Base-by-base conservation (phyloP, 2,888 invertebrate genomes). In the Pyralis farinalis region DNA sequence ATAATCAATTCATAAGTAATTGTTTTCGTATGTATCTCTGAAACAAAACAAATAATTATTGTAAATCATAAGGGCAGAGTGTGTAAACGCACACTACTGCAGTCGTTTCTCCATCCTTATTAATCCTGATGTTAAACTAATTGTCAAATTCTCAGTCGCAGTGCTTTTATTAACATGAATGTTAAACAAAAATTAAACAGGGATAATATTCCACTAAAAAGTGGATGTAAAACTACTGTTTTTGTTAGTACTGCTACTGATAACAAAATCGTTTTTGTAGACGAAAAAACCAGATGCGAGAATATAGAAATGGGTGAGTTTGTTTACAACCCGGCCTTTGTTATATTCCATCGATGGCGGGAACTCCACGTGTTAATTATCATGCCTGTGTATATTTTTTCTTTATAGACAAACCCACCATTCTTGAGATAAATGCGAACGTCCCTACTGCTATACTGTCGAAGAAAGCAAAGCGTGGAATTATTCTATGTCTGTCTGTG, bases 191-290 rank as follows among this genome's bases (percentile, higher is more conserved):
- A 80, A 77, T 73, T 83, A 52, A 71, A 80, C n/a, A 67, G 77
- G 50, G 87, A 87, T 58, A 86, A 82, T 41, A 75, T 82, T 35
- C 87, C 87, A 21, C 67, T 87, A 42, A 85, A 85, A 54, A 64
- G 82, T 27, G 37, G 81, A 70, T 82, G 81, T 76, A 76, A 78
- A 57, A 80, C 86, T 41, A 86, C 81, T 49, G 85, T 87, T 58
- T 85, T 81, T 73, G 67, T 87, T 65, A 85, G 85, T 63, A 78
- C 86, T 50, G 76, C 86, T 63, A 78, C 86, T 50, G 76, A 78
- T 55, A 80, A 75, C 69, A 73, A 59, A 63, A 65, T 25, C n/a
- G 25, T 25, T 2, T 25, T 5, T 25, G 7, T 25, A n/a, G n/a
- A 25, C 25, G 25, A 25, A 7, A 25, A 25, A 25, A 7, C 8